Evolutionary conservation across 1,140 invertebrate genomes (phyloP).

Genomic region (Adelges cooleyi): DNA sequence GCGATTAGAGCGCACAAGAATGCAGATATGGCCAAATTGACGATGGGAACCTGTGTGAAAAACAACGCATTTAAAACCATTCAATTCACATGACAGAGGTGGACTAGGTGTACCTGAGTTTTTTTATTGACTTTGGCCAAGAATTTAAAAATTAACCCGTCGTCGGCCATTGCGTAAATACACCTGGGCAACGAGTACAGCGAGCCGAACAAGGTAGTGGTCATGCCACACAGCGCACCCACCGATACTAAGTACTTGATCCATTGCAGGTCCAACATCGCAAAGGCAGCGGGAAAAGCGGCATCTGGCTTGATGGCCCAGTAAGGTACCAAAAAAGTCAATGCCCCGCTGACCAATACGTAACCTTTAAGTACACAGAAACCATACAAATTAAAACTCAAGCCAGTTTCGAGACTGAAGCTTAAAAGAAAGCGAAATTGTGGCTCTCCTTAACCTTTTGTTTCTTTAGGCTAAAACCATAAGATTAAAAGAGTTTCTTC

Average conservation of each 20-base stretch:
- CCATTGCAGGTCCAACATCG: constrained; percentile 58
- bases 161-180: constrained; percentile 78
- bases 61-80: not conserved
- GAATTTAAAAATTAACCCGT: constrained; percentile 72
- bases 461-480: too few relatives aligned
- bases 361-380: constrained; percentile 45
- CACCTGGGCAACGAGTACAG: constrained; percentile 72
- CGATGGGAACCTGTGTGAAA: constrained; percentile 53
- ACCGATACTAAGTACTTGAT: constrained; percentile 78
- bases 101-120: constrained; percentile 50
- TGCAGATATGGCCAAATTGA: constrained; percentile 69
- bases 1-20: constrained; percentile 65
- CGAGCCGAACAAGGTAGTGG: constrained; percentile 70
- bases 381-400: too few relatives aligned
- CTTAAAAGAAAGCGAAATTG: too few relatives aligned
- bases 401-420: too few relatives aligned
- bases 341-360: constrained; percentile 59
- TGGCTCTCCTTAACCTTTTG: too few relatives aligned
- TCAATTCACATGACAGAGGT: not conserved
- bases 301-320: constrained; percentile 53
- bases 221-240: constrained; percentile 82
- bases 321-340: constrained; percentile 77
- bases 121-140: constrained; percentile 60
- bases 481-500: too few relatives aligned
- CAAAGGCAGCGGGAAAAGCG: constrained; percentile 74